Conservation (phyloP, 2,113 vertebrate genomes). For the Choloepus hoffmanni region DNA sequence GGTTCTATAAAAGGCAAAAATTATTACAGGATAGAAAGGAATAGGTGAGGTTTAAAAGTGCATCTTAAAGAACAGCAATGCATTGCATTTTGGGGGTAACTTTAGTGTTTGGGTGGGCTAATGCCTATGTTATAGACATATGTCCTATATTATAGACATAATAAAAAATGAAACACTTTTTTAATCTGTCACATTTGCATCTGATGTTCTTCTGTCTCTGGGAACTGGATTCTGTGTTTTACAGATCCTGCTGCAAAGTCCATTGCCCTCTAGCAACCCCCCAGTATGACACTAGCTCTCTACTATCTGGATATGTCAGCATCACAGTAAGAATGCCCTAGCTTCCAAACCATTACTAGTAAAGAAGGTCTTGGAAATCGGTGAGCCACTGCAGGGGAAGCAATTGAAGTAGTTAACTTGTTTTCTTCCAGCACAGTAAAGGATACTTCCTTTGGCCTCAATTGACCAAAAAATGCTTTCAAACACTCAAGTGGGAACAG, state of each 20-base stretch:
- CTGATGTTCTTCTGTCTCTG: background rate
- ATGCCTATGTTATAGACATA: background rate
- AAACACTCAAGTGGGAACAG: background rate
- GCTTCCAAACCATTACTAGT: background rate
- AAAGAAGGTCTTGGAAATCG: conserved; percentile 27
- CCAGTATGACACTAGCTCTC: background rate
- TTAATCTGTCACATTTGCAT: background rate
- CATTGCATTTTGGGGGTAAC: background rate
- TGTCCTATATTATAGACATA: background rate
- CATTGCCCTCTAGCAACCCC: background rate
- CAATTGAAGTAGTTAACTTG: conserved; percentile 46
- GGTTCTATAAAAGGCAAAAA: background rate
- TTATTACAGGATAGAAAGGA: background rate
- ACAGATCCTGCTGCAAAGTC: background rate
- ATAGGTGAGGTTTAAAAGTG: background rate
- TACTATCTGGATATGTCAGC: background rate
- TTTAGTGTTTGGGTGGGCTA: background rate
- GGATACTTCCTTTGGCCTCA: conserved; percentile 51
- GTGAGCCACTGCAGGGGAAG: background rate
- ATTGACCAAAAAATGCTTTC: conserved; percentile 52
- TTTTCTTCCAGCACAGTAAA: conserved; percentile 47
- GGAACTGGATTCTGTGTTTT: background rate
- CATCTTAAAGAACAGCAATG: background rate
- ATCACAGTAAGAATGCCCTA: background rate
- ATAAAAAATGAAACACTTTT: conserved; percentile 31